These are phyloP conservation scores for Heliothis virescens DNA, from an alignment of 1,140 invertebrate species.

Conservation along the genomic window DNA sequence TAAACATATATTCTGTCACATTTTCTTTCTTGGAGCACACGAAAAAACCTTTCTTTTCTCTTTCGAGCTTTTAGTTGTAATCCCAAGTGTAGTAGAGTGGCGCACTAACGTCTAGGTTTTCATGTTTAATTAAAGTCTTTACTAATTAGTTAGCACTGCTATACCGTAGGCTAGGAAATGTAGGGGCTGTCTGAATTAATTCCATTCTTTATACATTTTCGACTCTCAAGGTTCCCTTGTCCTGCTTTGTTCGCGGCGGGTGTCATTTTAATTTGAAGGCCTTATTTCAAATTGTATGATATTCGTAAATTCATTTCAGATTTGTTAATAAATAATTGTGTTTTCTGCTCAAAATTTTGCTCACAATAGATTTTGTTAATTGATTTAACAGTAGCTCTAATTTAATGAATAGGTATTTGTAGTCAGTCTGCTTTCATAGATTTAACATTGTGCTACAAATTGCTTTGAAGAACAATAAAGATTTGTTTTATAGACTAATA, in stretches of 20 bases:
- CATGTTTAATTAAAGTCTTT: constrained; percentile 52
- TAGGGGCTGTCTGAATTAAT: background rate
- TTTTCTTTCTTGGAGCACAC: background rate
- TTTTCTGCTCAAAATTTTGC: too few species aligned
- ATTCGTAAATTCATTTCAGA: too few species aligned
- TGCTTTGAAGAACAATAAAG: too few species aligned
- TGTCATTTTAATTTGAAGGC: too few species aligned
- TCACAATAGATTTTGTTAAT: too few species aligned
- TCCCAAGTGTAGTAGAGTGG: constrained; percentile 23
- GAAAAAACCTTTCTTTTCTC: constrained; percentile 28
- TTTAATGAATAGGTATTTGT: too few species aligned
- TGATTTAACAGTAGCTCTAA: too few species aligned
- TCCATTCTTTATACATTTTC: background rate
- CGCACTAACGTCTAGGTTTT: constrained; percentile 45
- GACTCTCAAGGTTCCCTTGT: background rate
- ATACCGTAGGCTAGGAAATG: constrained; percentile 21
- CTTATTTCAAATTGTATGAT: background rate
- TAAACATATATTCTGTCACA: constrained; percentile 10
- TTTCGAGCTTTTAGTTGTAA: constrained; percentile 52
- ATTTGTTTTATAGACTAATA: too few species aligned
- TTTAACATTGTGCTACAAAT: too few species aligned
- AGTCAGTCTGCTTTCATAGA: too few species aligned
- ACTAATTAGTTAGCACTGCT: constrained; percentile 38
- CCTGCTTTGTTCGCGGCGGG: too few species aligned
- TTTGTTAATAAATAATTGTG: too few species aligned